Percentiles rank a stretch among this genome's conserved stretches.
These are phyloP conservation scores for Alviniconcha marisindica DNA, from an alignment of 1,140 invertebrate genomes.

Conservation along the genomic window DNA sequence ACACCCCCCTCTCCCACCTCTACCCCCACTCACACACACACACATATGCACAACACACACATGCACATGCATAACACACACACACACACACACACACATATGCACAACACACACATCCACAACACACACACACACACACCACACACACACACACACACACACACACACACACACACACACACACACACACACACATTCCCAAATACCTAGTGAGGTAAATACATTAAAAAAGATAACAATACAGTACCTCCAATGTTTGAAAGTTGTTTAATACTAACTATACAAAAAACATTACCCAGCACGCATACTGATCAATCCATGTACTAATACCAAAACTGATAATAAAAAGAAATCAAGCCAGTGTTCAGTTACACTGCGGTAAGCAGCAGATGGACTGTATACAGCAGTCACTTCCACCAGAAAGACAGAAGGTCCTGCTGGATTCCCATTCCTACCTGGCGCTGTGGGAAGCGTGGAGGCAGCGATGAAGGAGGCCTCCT, in stretches of 20 bases:
- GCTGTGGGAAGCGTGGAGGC: slow-evolving; percentile 64
- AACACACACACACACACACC: slow-evolving; percentile 1
- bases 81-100: slow-evolving; percentile 5
- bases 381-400: no score
- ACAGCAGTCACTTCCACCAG: no score
- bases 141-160: slow-evolving; percentile 11
- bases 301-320: no score
- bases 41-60: slow-evolving; percentile 6
- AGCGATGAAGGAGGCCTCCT: slow-evolving; percentile 67
- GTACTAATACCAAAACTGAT: no score
- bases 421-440: no score
- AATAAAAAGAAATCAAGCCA: no score
- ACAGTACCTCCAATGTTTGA: no score
- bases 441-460: slow-evolving; percentile 62
- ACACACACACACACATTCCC: background rate
- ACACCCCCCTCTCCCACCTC: background rate
- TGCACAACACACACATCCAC: background rate
- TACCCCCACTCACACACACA: background rate
- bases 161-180: slow-evolving; percentile 14
- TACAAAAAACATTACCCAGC: no score
- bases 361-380: no score
- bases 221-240: no score
- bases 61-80: background rate
- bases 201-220: background rate
- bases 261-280: no score